These are phyloP conservation scores for Penelope pileata DNA, from an alignment of 2,113 vertebrate genomes.

Conservation along the genomic window DNA sequence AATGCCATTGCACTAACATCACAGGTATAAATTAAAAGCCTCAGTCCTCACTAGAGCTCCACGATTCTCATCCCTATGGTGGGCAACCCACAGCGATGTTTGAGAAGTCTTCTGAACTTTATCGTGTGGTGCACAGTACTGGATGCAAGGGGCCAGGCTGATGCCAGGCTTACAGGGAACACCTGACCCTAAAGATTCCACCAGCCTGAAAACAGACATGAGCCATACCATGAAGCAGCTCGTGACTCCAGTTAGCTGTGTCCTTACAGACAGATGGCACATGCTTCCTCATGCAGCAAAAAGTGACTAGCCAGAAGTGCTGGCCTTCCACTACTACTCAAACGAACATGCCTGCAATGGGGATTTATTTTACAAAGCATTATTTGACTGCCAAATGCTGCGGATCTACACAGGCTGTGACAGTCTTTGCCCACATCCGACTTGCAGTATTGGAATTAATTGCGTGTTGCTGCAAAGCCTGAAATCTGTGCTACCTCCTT, in stretches of 20 bases:
- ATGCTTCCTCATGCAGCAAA: background rate
- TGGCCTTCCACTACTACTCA: background rate
- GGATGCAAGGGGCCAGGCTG: background rate
- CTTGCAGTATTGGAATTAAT: background rate
- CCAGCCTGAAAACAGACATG: background rate
- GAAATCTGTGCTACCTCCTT: background rate
- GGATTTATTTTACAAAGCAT: background rate
- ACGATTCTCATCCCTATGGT: background rate
- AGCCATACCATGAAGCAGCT: background rate
- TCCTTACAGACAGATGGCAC: background rate
- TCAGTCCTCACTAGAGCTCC: background rate
- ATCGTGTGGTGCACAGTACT: background rate
- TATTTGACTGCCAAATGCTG: background rate
- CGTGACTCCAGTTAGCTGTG: background rate
- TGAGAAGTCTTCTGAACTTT: background rate
- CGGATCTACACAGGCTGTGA: background rate
- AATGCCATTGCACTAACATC: background rate
- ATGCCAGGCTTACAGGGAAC: background rate
- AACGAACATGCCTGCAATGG: background rate
- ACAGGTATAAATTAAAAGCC: background rate
- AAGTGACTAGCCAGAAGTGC: background rate
- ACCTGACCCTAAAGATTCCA: background rate
- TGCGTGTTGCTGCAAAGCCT: background rate
- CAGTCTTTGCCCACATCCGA: background rate
- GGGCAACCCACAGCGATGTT: background rate